Percentiles rank a stretch among this genome's conserved stretches.
Conservation (phyloP, 1,140 invertebrate species). For the Heliconius hewitsoni region DNA sequence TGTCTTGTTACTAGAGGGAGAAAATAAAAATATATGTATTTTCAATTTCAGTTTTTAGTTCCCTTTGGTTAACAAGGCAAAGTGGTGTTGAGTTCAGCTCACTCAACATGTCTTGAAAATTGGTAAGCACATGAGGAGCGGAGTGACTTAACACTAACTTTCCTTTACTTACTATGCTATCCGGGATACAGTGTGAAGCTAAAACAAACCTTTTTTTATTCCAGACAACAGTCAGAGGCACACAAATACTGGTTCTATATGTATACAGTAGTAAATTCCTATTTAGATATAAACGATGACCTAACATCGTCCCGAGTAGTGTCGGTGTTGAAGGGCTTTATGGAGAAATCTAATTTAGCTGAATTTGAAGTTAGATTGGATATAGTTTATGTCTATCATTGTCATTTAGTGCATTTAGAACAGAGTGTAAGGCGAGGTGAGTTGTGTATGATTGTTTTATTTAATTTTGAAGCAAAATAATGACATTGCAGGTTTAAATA, state of each 20-base stretch:
- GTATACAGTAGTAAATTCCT: constrained; percentile 85
- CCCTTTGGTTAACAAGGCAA: no score
- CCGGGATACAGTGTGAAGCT: no score
- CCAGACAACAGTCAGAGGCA: constrained; percentile 83
- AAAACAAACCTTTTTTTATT: constrained; percentile 14
- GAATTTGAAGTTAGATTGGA: constrained; percentile 92
- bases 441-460: not conserved
- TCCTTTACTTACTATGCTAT: no score
- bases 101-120: no score
- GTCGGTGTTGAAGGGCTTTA: constrained; percentile 88
- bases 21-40: no score
- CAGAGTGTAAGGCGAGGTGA: constrained; percentile 68
- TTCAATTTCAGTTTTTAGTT: no score
- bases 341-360: constrained; percentile 91
- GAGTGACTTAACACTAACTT: no score
- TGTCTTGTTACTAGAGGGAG: no score
- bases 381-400: constrained; percentile 89
- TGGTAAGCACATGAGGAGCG: no score
- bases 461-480: not conserved
- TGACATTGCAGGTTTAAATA: not conserved
- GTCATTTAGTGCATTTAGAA: constrained; percentile 84
- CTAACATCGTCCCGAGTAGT: constrained; percentile 69
- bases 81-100: no score
- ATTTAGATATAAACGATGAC: constrained; percentile 50
- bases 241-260: constrained; percentile 96